Percentiles rank a stretch among this genome's conserved stretches.
These are phyloP conservation scores for Pampusana beccarii DNA, from an alignment of 2,113 vertebrate genomes.

Conservation along the genomic window DNA sequence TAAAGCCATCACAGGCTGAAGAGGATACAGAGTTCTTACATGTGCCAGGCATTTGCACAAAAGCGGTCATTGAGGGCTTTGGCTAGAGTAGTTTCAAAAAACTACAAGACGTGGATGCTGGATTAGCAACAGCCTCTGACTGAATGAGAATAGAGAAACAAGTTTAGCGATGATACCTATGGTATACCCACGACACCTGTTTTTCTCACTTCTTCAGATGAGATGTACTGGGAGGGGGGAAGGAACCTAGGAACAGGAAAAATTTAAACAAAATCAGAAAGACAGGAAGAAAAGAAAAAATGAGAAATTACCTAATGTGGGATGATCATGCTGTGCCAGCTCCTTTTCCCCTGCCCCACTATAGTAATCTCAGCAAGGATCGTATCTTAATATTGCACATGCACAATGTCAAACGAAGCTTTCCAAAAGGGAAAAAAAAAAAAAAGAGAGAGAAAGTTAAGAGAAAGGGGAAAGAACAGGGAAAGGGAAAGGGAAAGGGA, in stretches of 20 bases:
- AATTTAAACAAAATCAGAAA: neutral
- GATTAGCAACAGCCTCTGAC: neutral
- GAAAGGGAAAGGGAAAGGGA: no score
- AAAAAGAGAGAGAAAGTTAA: no score
- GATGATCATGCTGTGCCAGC: neutral
- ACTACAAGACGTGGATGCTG: neutral
- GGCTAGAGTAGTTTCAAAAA: neutral
- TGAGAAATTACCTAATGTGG: neutral
- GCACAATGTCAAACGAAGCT: neutral
- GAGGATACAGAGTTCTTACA: neutral
- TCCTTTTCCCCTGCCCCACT: neutral
- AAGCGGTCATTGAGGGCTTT: neutral
- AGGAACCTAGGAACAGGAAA: neutral
- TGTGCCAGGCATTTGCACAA: rapidly evolving
- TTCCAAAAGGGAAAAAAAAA: neutral
- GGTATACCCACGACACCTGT: neutral
- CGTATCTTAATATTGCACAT: neutral
- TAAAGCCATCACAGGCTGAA: neutral
- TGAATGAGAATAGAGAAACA: neutral
- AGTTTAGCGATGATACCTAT: neutral
- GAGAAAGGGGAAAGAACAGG: no score
- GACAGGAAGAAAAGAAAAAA: neutral
- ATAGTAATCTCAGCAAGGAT: neutral
- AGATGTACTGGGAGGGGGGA: neutral
- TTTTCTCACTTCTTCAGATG: neutral